Base-by-base conservation (phyloP, 2,113 vertebrate species). In the Mirza zaza region DNA sequence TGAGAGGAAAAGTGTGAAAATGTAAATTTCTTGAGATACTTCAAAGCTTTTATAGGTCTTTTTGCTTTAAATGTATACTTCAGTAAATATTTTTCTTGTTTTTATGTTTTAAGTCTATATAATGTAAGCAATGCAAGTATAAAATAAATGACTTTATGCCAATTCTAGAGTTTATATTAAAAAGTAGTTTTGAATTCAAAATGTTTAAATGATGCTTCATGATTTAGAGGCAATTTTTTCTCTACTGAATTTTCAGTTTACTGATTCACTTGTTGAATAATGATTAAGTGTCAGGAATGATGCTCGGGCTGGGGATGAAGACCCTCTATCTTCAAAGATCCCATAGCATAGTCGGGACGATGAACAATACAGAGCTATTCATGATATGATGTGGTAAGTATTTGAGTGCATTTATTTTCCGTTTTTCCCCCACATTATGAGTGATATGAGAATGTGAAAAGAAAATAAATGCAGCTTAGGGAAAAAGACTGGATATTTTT, bases 171-270 rank as follows among this genome's bases (percentile, higher is more conserved):
- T 89, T 87, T 8, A 70, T 52, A 52, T 18, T 81, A 93, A 18
- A 80, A 61, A 91, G 68, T 85, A 45, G 14, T 88, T 85, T 95
- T 25, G 67, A 48, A 94, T 85, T 94, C 88, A 86, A 82, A 82
- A 82, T 95, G 76, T 20, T 86, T 93, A 88, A 75, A 63, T 85
- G 20, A 87, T 55, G 4, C 57, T 92, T 50, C 59, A 25, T 61
- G 36, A 7, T 39, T 73, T 68, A 86, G 67, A 79, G 91, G 7
- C 15, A 71, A 18, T 34, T 81, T 92, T 95, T 13, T 6, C 50
- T 25, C 25, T 73, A 29, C 1, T 21, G 0, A 14, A 59, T 67
- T 95, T 85, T 81, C 13, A 67, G 55, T 65, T 65, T 71, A 27
- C 3, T 25, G 87, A 81, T 57, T 92, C 2, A n/a, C 85, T 84